These are phyloP conservation scores for Meriones psammophilus DNA, from an alignment of 2,797 vertebrate species.

Conservation along the genomic window DNA sequence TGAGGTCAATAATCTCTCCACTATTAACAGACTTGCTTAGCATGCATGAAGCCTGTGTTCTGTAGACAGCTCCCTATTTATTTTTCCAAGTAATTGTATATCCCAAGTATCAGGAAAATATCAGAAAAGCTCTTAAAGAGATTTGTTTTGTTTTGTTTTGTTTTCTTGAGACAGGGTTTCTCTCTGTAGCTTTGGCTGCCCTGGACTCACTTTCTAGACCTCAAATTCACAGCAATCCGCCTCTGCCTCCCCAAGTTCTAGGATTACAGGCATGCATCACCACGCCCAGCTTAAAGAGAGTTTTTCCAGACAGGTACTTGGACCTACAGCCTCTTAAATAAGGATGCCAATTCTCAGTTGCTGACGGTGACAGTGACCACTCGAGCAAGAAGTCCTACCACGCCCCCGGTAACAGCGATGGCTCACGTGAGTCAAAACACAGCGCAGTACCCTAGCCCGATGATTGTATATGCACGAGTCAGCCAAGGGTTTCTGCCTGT, in stretches of 20 bases:
- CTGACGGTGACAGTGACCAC: conserved; percentile 85
- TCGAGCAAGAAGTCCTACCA: conserved; percentile 77
- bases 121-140: neutral
- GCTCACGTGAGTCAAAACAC: conserved; percentile 78
- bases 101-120: conserved; percentile 38
- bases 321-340: conserved; percentile 85
- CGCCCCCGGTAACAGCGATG: conserved; percentile 81
- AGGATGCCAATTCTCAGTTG: conserved; percentile 65
- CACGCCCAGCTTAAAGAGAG: no score
- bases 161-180: no score
- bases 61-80: neutral
- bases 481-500: conserved; percentile 88
- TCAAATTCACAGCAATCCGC: no score
- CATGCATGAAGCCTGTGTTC: neutral
- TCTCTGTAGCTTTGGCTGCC: no score
- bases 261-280: no score
- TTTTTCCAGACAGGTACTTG: conserved; percentile 85
- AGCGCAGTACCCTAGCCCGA: conserved; percentile 75
- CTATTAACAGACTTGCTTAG: neutral
- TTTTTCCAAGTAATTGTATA: conserved; percentile 32
- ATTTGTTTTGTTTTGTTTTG: no score
- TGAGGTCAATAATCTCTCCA: neutral
- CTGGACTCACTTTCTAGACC: no score
- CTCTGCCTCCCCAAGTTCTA: no score
- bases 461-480: conserved; percentile 86